phyloP scores from a whole-genome alignment of 2,888 invertebrate species.

The Biston betularia region DNA sequence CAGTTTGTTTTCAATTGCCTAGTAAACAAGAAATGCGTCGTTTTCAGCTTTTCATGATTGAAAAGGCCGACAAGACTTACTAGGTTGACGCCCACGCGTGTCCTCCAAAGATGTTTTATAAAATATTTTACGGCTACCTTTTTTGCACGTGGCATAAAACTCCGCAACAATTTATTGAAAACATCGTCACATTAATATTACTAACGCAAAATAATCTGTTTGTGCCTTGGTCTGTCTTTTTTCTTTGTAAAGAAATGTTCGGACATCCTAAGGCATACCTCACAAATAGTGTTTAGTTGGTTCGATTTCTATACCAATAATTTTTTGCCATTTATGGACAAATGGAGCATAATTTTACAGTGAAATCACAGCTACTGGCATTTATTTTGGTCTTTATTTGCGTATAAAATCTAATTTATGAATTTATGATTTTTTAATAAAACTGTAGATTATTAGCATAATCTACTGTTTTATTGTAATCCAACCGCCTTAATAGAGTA shows the following conservation, averaged over 20 bases:
- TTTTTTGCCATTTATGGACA: no score
- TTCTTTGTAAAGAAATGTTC: neutral
- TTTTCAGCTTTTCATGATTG: neutral
- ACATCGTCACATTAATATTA: conserved; percentile 1
- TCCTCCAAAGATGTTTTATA: conserved; percentile 2
- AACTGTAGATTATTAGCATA: no score
- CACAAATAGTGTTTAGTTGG: no score
- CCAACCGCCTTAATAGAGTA: no score
- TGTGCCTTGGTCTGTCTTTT: neutral
- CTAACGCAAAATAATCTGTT: neutral
- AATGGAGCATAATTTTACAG: no score
- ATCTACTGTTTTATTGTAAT: no score
- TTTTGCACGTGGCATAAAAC: conserved; percentile 5
- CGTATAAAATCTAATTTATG: no score
- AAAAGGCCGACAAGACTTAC: neutral
- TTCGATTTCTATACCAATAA: no score
- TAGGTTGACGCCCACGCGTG: conserved; percentile 1
- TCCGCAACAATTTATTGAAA: conserved; percentile 3
- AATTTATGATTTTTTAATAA: no score
- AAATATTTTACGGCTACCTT: conserved; percentile 2
- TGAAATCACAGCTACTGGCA: no score
- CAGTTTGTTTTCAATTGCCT: neutral
- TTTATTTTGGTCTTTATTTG: no score
- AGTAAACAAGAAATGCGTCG: neutral
- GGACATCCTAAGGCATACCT: no score